Evolutionary conservation across 2,797 vertebrate species (phyloP), one percentile per base, ranked within the genome.

Genomic region (Peromyscus aztecus): DNA sequence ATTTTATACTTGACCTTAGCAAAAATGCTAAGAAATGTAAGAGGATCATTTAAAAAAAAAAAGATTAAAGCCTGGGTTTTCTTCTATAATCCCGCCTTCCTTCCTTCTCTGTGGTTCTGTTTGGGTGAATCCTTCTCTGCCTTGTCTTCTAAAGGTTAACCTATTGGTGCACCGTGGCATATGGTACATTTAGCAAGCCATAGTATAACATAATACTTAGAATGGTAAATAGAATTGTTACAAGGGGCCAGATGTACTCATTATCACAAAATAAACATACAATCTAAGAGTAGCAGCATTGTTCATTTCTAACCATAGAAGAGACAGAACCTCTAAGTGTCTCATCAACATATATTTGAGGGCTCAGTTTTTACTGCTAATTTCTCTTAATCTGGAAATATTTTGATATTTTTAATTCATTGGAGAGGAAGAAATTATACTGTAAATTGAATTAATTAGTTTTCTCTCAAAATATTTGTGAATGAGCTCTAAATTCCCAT

Each of bases 401-500:
- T 97, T 9, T 40, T 94, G 96, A 81, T 77, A 65, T 84, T 94
- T 98, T 97, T 95, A 83, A 82, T 93, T 69, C 90, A 90, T 76
- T 93, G 43, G 40, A 97, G 84, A 94, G 81, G 73, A 97, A 19
- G 4, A 95, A 98, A 97, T 97, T 96, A 84, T 76, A 97, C 55
- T 92, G 76, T 94, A 97, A 90, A 96, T 85, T 89, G 97, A 88
- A 67, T 82, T 21, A 8, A 71, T 97, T 84, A 82, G 2, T 71
- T 92, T 95, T 94, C 92, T 78, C 75, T 65, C 27, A 40, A 93
- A 89, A 46, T 34, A 76, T 95, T 97, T 73, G 92, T 89, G 94
- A 97, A 97, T 96, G 87, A 97, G 94, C 96, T 97, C 81, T 69
- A 73, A 97, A 95, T 96, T 96, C 34, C 95, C 96, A 46, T 40